Percentiles rank a stretch among this genome's conserved stretches.
These are phyloP conservation scores for Rhinolophus sinicus DNA, from an alignment of 2,113 vertebrate species.

Conservation along the genomic window DNA sequence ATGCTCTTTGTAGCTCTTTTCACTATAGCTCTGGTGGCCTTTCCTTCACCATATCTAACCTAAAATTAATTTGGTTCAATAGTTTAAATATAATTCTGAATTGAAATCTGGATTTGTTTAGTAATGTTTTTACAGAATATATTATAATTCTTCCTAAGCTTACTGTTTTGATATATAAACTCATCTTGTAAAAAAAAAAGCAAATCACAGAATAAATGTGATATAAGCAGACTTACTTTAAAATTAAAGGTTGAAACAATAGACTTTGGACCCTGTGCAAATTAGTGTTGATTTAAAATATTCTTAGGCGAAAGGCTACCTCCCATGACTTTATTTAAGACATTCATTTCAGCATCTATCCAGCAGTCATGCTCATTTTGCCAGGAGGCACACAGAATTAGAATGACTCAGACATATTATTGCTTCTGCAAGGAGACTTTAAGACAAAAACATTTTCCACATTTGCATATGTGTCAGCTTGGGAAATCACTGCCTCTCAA, in stretches of 20 bases:
- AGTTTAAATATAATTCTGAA: neutral
- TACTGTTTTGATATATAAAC: neutral
- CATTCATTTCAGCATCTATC: neutral
- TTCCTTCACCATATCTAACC: neutral
- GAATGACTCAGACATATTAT: neutral
- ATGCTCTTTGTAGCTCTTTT: neutral
- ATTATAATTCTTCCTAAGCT: conserved; percentile 8
- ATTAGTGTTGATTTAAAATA: conserved; percentile 29
- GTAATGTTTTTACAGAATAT: neutral
- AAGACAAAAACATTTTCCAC: conserved; percentile 45
- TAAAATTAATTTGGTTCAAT: neutral
- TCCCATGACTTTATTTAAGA: neutral
- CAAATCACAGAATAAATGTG: neutral
- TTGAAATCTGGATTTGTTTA: neutral
- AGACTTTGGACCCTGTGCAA: neutral
- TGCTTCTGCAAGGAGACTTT: conserved; percentile 54
- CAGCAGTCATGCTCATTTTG: neutral
- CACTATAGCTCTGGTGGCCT: neutral
- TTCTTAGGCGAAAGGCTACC: neutral
- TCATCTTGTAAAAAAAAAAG: neutral
- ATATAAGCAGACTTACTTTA: neutral
- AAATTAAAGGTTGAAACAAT: conserved; percentile 14
- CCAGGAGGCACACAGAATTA: neutral
- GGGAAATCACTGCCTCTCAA: conserved; percentile 47
- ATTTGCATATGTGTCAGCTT: conserved; percentile 42